Conservation (phyloP, 2,888 invertebrate genomes). For the Chydorus sphaericus region DNA sequence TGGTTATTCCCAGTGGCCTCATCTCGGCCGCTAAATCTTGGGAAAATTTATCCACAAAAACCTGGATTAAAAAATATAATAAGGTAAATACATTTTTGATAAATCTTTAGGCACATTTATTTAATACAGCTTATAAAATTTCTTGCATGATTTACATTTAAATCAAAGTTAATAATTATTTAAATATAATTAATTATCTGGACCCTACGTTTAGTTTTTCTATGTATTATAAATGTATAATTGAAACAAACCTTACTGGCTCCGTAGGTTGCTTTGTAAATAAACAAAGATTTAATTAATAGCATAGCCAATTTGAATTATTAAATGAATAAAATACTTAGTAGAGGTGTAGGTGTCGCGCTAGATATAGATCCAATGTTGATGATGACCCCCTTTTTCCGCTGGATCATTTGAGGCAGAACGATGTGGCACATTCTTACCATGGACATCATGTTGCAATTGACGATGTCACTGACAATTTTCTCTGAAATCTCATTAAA, state of each 20-base stretch:
- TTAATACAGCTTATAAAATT: too few relatives aligned
- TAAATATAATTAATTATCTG: too few relatives aligned
- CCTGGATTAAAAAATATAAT: too few relatives aligned
- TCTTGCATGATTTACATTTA: too few relatives aligned
- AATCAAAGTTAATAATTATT: too few relatives aligned
- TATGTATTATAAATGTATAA: neutral
- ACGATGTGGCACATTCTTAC: conserved; percentile 71
- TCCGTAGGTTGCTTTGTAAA: too few relatives aligned
- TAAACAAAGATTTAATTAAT: too few relatives aligned
- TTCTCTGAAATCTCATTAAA: conserved; percentile 34
- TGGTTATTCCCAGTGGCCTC: neutral
- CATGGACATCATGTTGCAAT: conserved; percentile 62
- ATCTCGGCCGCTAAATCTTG: neutral
- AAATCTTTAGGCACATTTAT: too few relatives aligned
- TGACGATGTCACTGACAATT: conserved; percentile 48
- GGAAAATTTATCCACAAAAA: neutral
- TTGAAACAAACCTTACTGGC: conserved; percentile 67
- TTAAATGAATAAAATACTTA: too few relatives aligned
- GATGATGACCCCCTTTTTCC: conserved; percentile 67
- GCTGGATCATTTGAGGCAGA: conserved; percentile 66
- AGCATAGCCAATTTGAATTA: too few relatives aligned
- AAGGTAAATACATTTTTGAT: too few relatives aligned
- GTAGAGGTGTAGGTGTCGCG: conserved; percentile 60
- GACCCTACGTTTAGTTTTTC: too few relatives aligned
- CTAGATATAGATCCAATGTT: conserved; percentile 77